These are phyloP conservation scores for Dipodomys stephensi DNA, from an alignment of 2,113 vertebrate species.

Conservation along the genomic window DNA sequence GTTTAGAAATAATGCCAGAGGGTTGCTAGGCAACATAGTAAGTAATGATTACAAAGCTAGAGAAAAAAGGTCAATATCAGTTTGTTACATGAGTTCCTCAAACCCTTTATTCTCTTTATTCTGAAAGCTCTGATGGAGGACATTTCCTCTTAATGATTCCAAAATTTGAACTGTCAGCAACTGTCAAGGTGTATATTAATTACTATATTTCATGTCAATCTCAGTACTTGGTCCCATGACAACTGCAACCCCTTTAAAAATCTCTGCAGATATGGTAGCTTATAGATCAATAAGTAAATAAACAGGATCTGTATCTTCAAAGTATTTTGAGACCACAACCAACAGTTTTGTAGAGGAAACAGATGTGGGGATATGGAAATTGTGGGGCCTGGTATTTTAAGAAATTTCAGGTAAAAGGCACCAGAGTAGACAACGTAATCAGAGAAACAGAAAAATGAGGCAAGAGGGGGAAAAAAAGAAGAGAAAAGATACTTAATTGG, in stretches of 20 bases:
- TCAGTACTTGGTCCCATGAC: neutral
- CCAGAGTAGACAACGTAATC: neutral
- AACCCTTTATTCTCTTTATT: constrained; percentile 68
- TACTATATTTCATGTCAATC: neutral
- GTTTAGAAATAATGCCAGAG: constrained; percentile 80
- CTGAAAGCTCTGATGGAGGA: constrained; percentile 43
- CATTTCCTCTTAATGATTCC: neutral
- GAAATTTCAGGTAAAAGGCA: neutral
- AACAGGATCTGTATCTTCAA: neutral
- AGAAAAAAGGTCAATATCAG: constrained; percentile 77
- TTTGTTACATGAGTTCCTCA: constrained; percentile 73
- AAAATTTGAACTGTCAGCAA: constrained; percentile 20
- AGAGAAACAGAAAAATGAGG: neutral
- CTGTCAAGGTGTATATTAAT: neutral
- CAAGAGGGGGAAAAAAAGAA: neutral
- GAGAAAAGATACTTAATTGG: neutral
- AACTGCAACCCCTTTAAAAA: neutral
- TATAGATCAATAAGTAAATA: neutral
- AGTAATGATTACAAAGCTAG: constrained; percentile 77
- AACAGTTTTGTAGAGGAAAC: neutral
- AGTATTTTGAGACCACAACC: neutral
- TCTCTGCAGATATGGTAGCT: neutral
- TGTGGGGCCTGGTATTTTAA: neutral
- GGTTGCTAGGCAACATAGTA: constrained; percentile 86
- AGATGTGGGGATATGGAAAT: neutral